These are phyloP conservation scores for Chironomus tepperi DNA, from an alignment of 1,140 invertebrate species.

Conservation along the genomic window DNA sequence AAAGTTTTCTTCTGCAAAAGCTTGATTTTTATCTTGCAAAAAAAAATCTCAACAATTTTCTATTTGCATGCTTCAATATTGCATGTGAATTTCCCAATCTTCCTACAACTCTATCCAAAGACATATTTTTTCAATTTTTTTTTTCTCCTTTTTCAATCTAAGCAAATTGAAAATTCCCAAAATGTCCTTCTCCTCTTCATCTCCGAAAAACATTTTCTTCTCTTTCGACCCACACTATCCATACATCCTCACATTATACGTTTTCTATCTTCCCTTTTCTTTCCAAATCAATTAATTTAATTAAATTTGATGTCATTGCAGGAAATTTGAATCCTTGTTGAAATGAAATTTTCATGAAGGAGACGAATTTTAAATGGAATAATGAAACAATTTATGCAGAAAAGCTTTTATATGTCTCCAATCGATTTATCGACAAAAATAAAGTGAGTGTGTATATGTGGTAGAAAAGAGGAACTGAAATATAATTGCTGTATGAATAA, in stretches of 20 bases:
- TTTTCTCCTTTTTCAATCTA: too few species aligned
- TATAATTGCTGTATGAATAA: constrained; percentile 7
- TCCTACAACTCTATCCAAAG: neutral
- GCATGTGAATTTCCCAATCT: neutral
- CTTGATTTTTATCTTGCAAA: constrained; percentile 8
- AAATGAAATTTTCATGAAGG: constrained; percentile 14
- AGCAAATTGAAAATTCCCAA: neutral
- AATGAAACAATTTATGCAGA: constrained; percentile 3
- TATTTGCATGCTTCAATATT: neutral
- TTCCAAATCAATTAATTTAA: constrained; percentile 15
- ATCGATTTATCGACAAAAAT: neutral
- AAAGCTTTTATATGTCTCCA: neutral
- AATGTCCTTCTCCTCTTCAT: neutral
- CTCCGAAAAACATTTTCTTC: neutral
- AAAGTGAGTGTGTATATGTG: neutral
- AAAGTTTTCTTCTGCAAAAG: neutral
- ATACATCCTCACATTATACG: too few species aligned
- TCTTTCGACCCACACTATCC: too few species aligned
- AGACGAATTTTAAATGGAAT: constrained; percentile 9
- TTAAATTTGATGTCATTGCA: constrained; percentile 14
- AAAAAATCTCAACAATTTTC: neutral
- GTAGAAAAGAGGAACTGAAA: neutral
- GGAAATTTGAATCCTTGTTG: constrained; percentile 13
- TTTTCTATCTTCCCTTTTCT: neutral
- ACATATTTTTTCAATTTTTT: neutral